Evolutionary conservation across 1,140 invertebrate genomes (phyloP), one percentile per base, ranked within the genome.

Genomic region (Drosophila hydei): DNA sequence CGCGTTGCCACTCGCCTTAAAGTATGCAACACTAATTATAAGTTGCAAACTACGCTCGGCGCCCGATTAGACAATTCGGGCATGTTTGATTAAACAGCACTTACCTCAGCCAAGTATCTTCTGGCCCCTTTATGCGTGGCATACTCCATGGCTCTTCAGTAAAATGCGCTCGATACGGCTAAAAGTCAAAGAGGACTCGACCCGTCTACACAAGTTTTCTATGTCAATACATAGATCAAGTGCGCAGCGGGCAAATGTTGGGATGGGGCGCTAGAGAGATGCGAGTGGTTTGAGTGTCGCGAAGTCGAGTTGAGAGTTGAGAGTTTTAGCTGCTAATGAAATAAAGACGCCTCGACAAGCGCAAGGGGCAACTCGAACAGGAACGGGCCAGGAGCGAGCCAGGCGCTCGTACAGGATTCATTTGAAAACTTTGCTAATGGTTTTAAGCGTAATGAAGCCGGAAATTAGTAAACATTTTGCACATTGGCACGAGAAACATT

Each of bases 401-500:
- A 40, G 27, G 9, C 27, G 40, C 63, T 67, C 45, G 47, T 47
- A 18, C 38, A 58, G 63, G 63, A 75, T 72, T 75, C 72, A 69
- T 78, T 87, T 75, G 61, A 54, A 73, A 87, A 87, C 75, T 88
- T 88, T 81, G 67, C 75, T 88, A 88, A 81, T 81, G 75, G 70
- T 59, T 87, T 80, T 75, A 74, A 80, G 77, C 77, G 75, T 81
- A 81, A 81, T 87, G 83, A 88, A 88, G 77, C 75, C 75, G 83
- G 83, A 81, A 87, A 88, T 87, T 81, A 88, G 83, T 78, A 81
- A 78, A 83, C 75, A 78, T 85, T 79, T 71, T 45, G 59, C 47
- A 71, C 64, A 58, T 11, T 95, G 94, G 94, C 56, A 30, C 33
- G 6, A 69, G 45, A 33, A 56, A 16, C 54, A 16, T 58, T 16